These are phyloP conservation scores for Chromis chromis DNA, from an alignment of 2,797 vertebrate genomes.

Conservation along the genomic window DNA sequence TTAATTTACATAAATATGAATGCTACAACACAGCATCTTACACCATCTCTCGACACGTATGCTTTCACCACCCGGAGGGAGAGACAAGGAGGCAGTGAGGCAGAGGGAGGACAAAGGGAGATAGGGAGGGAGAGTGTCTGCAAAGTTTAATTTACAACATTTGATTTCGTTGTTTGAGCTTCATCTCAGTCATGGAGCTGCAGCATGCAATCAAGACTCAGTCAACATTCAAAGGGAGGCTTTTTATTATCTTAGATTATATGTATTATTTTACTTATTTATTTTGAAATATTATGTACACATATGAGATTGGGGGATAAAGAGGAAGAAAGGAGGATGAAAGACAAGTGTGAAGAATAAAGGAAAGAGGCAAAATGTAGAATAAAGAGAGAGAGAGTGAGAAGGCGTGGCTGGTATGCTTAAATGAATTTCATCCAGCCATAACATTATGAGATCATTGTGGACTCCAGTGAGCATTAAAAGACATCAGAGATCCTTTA, in stretches of 20 bases:
- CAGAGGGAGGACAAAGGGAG: neutral
- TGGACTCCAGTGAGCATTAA: conserved; percentile 34
- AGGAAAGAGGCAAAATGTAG: conserved; percentile 3
- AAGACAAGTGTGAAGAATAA: neutral
- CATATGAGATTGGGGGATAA: conserved; percentile 28
- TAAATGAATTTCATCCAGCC: conserved; percentile 25
- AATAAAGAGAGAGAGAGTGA: neutral
- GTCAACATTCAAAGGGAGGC: conserved; percentile 50
- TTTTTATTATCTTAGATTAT: conserved; percentile 49
- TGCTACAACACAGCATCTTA: neutral
- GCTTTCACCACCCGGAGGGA: conserved; percentile 10
- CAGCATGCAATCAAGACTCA: conserved; percentile 60
- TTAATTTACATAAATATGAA: neutral
- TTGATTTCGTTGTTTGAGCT: conserved; percentile 65
- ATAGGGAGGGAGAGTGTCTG: conserved; percentile 9
- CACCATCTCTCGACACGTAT: neutral
- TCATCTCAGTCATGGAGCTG: conserved; percentile 44
- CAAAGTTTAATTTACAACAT: conserved; percentile 57
- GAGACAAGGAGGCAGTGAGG: neutral
- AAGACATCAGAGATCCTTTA: conserved; percentile 27
- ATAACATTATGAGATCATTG: conserved; percentile 14
- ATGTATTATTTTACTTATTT: conserved; percentile 34
- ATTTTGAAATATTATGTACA: conserved; percentile 35
- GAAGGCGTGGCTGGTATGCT: neutral
- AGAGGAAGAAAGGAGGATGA: conserved; percentile 12